These are phyloP conservation scores for Corythoichthys haematopterus DNA, from an alignment of 2,113 vertebrate species.

Conservation along the genomic window DNA sequence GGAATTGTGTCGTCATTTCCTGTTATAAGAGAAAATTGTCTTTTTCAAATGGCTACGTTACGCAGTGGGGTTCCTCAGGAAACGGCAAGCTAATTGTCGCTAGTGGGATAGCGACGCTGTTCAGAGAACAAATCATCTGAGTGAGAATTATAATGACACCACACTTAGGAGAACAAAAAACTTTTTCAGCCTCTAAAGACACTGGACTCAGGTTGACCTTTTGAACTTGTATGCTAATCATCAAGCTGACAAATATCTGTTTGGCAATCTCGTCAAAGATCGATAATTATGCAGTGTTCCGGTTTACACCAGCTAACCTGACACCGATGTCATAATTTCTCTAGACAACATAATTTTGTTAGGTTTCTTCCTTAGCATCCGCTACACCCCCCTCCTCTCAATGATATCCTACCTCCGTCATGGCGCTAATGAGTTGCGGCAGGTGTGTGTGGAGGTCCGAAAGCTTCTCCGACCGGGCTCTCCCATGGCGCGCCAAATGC, in stretches of 20 bases:
- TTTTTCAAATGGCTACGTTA: neutral
- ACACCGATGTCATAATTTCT: neutral
- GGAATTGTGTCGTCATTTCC: too few species aligned
- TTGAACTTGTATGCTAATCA: neutral
- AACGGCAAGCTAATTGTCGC: neutral
- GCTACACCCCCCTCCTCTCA: neutral
- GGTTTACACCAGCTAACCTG: neutral
- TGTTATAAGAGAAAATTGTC: too few species aligned
- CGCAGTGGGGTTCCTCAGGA: neutral
- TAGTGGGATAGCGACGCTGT: neutral
- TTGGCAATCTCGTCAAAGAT: neutral
- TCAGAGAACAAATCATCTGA: neutral
- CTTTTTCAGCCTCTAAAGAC: neutral
- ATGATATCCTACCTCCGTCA: neutral
- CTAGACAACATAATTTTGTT: neutral
- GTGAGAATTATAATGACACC: neutral
- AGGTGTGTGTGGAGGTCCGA: neutral
- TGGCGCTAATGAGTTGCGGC: neutral
- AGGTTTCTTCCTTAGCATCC: neutral
- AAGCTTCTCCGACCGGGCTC: neutral
- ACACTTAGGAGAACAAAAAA: neutral
- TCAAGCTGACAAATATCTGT: neutral
- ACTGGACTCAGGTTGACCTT: neutral
- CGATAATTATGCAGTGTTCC: neutral
- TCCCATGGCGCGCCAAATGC: neutral